Evolutionary conservation across 2,113 vertebrate species (phyloP).

Genomic region (Scopus umbretta): DNA sequence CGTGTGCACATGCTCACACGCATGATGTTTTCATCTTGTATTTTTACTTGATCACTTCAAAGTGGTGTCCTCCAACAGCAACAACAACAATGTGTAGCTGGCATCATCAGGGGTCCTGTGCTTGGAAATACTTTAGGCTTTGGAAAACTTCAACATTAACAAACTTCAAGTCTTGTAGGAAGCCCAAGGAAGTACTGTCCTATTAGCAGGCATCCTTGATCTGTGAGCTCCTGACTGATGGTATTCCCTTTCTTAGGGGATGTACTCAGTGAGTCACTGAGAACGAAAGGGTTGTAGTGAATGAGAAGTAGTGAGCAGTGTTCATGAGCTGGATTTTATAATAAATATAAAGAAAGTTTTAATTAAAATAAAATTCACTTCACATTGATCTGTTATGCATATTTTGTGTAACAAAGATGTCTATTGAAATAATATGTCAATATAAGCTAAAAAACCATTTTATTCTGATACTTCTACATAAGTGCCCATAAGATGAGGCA

Average conservation of each 20-base stretch:
- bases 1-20: accelerated
- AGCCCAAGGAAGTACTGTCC: not conserved
- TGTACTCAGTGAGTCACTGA: not conserved
- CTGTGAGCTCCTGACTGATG: not conserved
- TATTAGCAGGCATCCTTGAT: not conserved
- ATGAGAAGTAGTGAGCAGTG: not conserved
- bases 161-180: not conserved
- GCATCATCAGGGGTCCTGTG: not conserved
- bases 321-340: not conserved
- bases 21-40: not conserved
- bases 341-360: not conserved
- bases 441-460: not conserved
- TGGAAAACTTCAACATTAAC: not conserved
- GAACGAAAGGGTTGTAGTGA: not conserved
- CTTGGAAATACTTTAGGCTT: not conserved
- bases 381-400: not conserved
- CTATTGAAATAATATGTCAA: not conserved
- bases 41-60: not conserved
- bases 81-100: not conserved
- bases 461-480: not conserved
- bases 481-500: not conserved
- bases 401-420: not conserved
- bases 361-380: not conserved
- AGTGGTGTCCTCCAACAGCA: not conserved
- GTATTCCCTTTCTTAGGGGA: not conserved